Evolutionary conservation across 2,797 vertebrate genomes (phyloP), one percentile per base, ranked within the genome.

Genomic region (Eurystomus glaucurus): DNA sequence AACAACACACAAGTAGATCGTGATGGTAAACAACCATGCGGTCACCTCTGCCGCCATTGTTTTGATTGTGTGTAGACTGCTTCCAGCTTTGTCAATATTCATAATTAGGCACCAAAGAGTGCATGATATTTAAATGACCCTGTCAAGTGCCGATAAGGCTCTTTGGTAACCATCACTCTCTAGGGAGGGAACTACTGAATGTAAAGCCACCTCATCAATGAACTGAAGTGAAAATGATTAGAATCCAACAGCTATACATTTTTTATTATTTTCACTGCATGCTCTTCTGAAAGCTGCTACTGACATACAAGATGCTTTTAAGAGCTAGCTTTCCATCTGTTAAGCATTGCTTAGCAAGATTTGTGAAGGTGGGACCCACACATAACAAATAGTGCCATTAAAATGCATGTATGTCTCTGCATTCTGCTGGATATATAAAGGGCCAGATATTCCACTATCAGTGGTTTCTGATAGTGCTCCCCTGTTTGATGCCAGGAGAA

Each of bases 11-110:
- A 97, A 83, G 93, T 95, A 98, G 97, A 98, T 97, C 98, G 98
- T 98, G 98, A 99, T 98, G 98, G 97, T 96, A 98, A 98, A 98
- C 97, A 98, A 98, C 97, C 99, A 99, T 99, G 99, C 98, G 96
- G 94, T 98, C 98, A 98, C 98, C 98, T 99, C 99, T 99, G 99
- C 99, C 99, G 97, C 99, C 99, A 99, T 99, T 99, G 99, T 98
- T 98, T 92, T 98, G 97, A 98, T 97, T 68, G 77, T 51, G 68
- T 97, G 97, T 97, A 97, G 96, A 94, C 99, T 98, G 99, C 99
- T 99, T 99, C 99, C 99, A 99, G 99, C 98, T 98, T 98, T 76
- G 78, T 98, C 98, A 97, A 75, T 89, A 91, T 86, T 93, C 76
- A 78, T 62, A 97, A 97, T 71, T 86, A 97, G 86, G 85, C 95